These are phyloP conservation scores for Oryzaephilus surinamensis DNA, from an alignment of 1,140 invertebrate genomes.

Conservation along the genomic window DNA sequence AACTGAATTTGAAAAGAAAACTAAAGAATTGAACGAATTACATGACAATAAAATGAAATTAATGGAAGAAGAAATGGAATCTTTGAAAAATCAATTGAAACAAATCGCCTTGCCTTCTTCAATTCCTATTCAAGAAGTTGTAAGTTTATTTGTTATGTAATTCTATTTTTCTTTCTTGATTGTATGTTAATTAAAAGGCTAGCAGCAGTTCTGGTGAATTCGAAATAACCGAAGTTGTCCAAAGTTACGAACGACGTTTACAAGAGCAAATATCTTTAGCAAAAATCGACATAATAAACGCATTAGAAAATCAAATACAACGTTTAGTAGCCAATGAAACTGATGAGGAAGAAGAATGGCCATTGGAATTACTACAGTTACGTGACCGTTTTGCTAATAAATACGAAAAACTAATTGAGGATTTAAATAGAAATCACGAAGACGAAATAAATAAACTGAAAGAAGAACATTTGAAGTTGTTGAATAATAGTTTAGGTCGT, in stretches of 20 bases:
- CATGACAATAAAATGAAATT: no score
- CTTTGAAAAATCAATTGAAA: no score
- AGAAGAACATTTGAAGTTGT: conserved; percentile 42
- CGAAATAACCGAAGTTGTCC: conserved; percentile 36
- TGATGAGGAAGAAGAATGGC: conserved; percentile 53
- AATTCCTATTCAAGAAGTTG: conserved; percentile 46
- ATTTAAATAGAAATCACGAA: conserved; percentile 33
- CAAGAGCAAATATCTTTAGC: conserved; percentile 49
- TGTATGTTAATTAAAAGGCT: conserved; percentile 10
- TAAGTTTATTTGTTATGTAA: conserved; percentile 23
- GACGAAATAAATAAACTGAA: conserved; percentile 42
- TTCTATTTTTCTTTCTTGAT: conserved; percentile 5
- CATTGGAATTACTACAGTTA: conserved; percentile 53
- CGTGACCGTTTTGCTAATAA: conserved; percentile 56
- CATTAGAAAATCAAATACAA: conserved; percentile 51
- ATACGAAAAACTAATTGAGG: conserved; percentile 41
- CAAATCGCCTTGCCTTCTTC: no score
- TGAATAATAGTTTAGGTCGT: conserved; percentile 33
- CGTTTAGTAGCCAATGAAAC: conserved; percentile 49
- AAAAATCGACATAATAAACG: conserved; percentile 46
- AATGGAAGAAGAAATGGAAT: no score
- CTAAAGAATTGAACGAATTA: no score
- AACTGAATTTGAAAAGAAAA: no score
- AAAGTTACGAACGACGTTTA: conserved; percentile 39
- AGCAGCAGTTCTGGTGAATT: conserved; percentile 34